Conservation (phyloP, 2,113 vertebrate genomes). For the Rhineura floridana region DNA sequence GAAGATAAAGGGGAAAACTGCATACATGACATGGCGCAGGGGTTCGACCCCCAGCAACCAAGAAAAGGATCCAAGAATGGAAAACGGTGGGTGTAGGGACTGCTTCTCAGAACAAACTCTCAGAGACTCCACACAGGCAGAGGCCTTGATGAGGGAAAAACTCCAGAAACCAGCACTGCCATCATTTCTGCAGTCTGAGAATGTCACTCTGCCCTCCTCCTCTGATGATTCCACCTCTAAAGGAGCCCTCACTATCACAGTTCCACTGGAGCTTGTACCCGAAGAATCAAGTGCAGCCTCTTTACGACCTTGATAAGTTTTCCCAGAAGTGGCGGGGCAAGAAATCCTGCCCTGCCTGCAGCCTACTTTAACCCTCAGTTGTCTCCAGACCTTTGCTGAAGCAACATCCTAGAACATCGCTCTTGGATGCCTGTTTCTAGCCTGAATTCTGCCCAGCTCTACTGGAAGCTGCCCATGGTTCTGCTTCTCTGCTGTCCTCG, state of each 20-base stretch:
- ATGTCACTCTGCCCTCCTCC: no score
- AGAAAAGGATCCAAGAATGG: not conserved
- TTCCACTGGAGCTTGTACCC: not conserved
- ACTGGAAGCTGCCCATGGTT: not conserved
- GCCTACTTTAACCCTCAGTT: not conserved
- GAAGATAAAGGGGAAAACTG: not conserved
- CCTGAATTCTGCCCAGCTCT: not conserved
- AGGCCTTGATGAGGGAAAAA: not conserved
- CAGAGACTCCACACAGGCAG: not conserved
- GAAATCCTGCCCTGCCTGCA: not conserved
- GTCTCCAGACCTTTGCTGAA: not conserved
- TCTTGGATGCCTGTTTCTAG: not conserved
- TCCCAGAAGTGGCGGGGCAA: not conserved
- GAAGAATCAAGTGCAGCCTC: not conserved
- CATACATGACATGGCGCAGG: not conserved
- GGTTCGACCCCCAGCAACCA: not conserved
- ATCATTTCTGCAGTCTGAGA: no score
- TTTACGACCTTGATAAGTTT: not conserved
- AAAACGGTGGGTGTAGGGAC: not conserved
- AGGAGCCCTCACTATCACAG: no score
- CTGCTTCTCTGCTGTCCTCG: not conserved
- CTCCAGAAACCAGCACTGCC: not conserved
- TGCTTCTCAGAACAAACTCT: no score
- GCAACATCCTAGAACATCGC: not conserved
- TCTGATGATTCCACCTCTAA: no score